Evolutionary conservation across 2,888 invertebrate species (phyloP).

Genomic region (Spodoptera littoralis): DNA sequence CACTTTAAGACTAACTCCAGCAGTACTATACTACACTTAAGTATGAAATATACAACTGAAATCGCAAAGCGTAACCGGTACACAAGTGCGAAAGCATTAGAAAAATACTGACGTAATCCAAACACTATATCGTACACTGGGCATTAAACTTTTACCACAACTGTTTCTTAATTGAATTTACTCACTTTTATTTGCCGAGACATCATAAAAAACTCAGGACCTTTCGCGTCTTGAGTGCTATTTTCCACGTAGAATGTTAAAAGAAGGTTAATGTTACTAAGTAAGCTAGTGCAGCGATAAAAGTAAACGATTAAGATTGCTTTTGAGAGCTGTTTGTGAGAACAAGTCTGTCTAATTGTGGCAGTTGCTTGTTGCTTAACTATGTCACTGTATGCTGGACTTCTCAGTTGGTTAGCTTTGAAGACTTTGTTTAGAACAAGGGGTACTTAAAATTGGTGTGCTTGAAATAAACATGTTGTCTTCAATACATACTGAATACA

Average conservation of each 20-base stretch:
- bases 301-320: conserved; percentile 27
- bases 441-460: no score
- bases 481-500: no score
- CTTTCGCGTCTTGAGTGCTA: conserved; percentile 38
- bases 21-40: no score
- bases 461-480: no score
- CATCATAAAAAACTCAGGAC: conserved; percentile 47
- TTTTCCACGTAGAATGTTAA: conserved; percentile 41
- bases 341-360: conserved; percentile 37
- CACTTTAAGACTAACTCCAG: no score
- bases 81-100: background rate
- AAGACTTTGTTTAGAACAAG: no score
- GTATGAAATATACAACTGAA: no score
- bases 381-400: background rate
- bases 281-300: conserved; percentile 40
- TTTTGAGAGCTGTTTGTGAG: conserved; percentile 12
- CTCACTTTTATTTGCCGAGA: conserved; percentile 32
- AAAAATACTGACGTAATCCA: conserved; percentile 21
- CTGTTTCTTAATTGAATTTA: conserved; percentile 45
- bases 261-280: conserved; percentile 42
- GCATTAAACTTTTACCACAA: conserved; percentile 30
- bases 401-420: background rate
- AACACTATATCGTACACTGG: conserved; percentile 8
- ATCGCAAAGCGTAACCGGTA: no score
- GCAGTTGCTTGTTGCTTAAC: conserved; percentile 14